Conservation (phyloP, 2,113 vertebrate genomes). For the Neolamprologus hecqui region DNA sequence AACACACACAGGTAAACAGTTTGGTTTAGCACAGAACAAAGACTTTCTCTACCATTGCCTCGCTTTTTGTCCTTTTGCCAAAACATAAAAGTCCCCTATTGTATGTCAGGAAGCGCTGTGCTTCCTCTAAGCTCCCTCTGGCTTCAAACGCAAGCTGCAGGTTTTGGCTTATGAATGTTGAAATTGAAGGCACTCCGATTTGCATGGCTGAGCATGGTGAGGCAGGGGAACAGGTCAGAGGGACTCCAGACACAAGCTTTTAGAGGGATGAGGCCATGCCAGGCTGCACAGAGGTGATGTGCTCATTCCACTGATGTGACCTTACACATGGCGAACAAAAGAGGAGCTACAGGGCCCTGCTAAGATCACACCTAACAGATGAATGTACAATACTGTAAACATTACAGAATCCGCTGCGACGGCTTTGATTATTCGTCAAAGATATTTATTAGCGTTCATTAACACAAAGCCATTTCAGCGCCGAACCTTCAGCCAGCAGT, state of each 20-base stretch:
- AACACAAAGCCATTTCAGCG: conserved; percentile 32
- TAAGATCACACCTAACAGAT: background rate
- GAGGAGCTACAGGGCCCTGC: background rate
- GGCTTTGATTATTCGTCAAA: background rate
- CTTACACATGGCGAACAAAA: conserved; percentile 28
- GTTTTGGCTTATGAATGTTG: conserved; percentile 41
- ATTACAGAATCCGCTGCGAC: background rate
- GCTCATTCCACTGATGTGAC: conserved; percentile 35
- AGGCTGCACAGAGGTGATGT: conserved; percentile 15
- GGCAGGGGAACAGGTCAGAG: conserved; percentile 38
- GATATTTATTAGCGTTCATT: conserved; percentile 39
- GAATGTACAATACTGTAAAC: background rate
- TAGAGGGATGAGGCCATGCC: conserved; percentile 37
- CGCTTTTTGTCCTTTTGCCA: background rate
- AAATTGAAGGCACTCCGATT: conserved; percentile 50
- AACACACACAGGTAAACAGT: background rate
- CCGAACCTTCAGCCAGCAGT: background rate
- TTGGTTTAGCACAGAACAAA: background rate
- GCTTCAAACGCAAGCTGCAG: background rate
- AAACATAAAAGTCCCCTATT: background rate
- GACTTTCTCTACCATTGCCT: background rate
- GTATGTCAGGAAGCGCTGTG: background rate
- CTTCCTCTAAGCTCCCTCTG: background rate
- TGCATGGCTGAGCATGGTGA: conserved; percentile 53
- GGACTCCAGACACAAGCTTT: conserved; percentile 45